phyloP scores from a whole-genome alignment of 2,797 vertebrate genomes.

The Phoebastria nigripes region DNA sequence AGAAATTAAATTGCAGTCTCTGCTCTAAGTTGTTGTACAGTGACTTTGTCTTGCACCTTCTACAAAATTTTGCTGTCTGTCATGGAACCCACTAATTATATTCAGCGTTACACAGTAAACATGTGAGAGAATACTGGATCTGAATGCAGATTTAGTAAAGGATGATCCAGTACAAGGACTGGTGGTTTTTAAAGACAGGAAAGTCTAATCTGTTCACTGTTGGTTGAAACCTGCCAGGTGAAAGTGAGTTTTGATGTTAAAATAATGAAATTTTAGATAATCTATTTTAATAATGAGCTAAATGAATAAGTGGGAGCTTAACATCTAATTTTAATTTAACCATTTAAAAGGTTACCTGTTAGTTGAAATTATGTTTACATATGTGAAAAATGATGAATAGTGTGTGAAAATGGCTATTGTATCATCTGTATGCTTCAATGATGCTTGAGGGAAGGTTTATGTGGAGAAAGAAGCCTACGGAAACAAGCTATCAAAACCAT shows the following conservation, averaged over 20 bases:
- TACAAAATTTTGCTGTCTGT: not conserved
- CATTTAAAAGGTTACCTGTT: not conserved
- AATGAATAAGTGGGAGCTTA: not conserved
- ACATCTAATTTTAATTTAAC: not conserved
- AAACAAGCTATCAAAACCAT: not conserved
- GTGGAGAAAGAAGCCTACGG: not conserved
- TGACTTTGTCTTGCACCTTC: not conserved
- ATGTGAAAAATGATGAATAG: not conserved
- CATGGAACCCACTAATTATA: not conserved
- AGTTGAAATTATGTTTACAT: not conserved
- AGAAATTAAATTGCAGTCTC: not conserved
- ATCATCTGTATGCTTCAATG: not conserved
- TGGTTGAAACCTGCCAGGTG: not conserved
- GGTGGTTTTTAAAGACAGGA: not conserved
- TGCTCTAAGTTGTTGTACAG: not conserved
- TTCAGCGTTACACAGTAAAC: not conserved
- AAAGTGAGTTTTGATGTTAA: not conserved
- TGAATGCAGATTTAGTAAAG: conserved; percentile 3
- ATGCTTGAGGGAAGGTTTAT: not conserved
- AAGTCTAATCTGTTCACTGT: not conserved
- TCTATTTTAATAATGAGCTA: not conserved
- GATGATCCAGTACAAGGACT: not conserved
- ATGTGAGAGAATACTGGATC: not conserved
- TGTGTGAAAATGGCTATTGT: not conserved
- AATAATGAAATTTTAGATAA: not conserved